A percentile compares a stretch with the other conserved stretches of the same genome.
Conservation (phyloP, 2,113 vertebrate species). For the Naja naja region DNA sequence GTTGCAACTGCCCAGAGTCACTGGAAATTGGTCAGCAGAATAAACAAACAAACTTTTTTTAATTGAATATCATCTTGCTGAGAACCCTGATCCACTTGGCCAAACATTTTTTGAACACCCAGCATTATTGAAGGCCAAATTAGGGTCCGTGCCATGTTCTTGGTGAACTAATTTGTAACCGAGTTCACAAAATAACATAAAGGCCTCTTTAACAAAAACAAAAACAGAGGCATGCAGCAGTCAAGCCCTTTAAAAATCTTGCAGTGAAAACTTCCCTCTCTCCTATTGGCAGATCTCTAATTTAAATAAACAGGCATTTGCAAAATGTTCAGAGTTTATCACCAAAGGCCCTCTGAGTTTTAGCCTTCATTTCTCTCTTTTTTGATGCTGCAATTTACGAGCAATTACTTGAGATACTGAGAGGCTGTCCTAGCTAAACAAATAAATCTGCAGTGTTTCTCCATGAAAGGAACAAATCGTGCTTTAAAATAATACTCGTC, state of each 20-base stretch:
- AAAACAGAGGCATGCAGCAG: neutral
- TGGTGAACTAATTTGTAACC: neutral
- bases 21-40: neutral
- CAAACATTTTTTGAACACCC: neutral
- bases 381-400: neutral
- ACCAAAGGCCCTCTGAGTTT: neutral
- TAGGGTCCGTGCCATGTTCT: neutral
- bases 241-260: neutral
- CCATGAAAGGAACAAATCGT: neutral
- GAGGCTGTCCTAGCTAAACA: neutral
- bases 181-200: neutral
- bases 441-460: neutral
- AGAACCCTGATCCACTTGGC: neutral
- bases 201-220: neutral
- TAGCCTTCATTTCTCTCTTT: neutral
- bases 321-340: neutral
- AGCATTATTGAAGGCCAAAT: neutral
- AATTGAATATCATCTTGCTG: neutral
- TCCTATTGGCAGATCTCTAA: neutral
- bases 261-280: no score
- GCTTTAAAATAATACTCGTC: neutral
- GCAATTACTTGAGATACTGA: neutral
- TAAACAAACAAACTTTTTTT: neutral
- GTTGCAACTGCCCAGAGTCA: neutral
- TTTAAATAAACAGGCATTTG: neutral